Evolutionary conservation across 1,140 invertebrate genomes (phyloP).

Genomic region (Ooceraea biroi): DNA sequence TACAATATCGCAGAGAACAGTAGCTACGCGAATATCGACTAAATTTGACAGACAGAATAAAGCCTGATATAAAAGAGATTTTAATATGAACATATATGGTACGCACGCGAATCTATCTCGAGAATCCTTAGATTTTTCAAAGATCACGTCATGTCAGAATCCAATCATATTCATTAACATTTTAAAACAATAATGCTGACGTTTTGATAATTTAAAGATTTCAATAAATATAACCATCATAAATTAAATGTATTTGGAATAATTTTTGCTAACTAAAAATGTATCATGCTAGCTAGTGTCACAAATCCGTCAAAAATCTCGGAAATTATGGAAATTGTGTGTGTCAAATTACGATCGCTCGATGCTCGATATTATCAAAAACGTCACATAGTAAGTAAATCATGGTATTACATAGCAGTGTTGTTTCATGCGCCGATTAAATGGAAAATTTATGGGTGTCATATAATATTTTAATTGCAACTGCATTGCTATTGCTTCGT

Average conservation of each 20-base stretch:
- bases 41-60: neutral
- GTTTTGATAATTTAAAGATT: too few species aligned
- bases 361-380: neutral
- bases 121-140: too few species aligned
- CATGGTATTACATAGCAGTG: neutral
- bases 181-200: too few species aligned
- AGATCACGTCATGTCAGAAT: too few species aligned
- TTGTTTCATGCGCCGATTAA: constrained; percentile 11
- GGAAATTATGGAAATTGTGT: constrained; percentile 1
- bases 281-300: neutral
- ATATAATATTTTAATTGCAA: constrained; percentile 40
- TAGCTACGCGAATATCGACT: neutral
- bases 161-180: too few species aligned
- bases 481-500: neutral
- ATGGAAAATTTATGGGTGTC: constrained; percentile 13
- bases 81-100: neutral
- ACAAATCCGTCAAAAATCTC: neutral
- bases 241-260: too few species aligned
- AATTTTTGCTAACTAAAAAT: neutral
- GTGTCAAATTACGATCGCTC: neutral
- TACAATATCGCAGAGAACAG: neutral
- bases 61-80: neutral
- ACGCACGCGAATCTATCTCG: too few species aligned
- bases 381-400: neutral
- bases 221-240: too few species aligned